Evolutionary conservation across 2,113 vertebrate species (phyloP).

Genomic region (Phylloscopus trochiloides): DNA sequence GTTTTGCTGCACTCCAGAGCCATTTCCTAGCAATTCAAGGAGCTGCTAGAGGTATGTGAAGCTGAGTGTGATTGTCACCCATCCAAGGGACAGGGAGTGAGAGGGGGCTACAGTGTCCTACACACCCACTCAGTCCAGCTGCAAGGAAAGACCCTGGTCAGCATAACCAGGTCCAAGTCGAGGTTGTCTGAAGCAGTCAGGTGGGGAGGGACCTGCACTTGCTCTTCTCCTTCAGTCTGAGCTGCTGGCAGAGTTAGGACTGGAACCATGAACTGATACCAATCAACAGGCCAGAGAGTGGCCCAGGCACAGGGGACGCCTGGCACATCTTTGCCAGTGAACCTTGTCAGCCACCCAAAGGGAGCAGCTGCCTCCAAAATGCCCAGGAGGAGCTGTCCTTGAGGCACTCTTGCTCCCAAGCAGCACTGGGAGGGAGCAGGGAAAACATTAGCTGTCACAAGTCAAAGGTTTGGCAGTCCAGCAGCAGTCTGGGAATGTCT

Average conservation of each 20-base stretch:
- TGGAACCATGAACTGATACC: neutral
- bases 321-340: neutral
- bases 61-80: neutral
- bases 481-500: neutral
- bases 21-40: neutral
- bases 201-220: neutral
- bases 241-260: neutral
- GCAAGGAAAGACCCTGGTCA: neutral
- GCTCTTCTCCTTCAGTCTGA: neutral
- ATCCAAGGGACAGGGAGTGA: neutral
- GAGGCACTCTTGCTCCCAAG: neutral
- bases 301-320: neutral
- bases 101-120: neutral
- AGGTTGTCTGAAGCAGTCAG: neutral
- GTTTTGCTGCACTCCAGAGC: neutral
- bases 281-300: neutral
- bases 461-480: neutral
- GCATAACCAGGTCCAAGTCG: neutral
- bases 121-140: fast-evolving
- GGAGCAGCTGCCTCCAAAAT: neutral
- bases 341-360: fast-evolving
- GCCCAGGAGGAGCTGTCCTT: neutral
- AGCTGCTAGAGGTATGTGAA: neutral
- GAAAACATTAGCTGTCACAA: neutral
- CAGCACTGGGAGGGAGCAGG: neutral